Base-by-base conservation (phyloP, 2,113 vertebrate species). In the Loxodonta africana region DNA sequence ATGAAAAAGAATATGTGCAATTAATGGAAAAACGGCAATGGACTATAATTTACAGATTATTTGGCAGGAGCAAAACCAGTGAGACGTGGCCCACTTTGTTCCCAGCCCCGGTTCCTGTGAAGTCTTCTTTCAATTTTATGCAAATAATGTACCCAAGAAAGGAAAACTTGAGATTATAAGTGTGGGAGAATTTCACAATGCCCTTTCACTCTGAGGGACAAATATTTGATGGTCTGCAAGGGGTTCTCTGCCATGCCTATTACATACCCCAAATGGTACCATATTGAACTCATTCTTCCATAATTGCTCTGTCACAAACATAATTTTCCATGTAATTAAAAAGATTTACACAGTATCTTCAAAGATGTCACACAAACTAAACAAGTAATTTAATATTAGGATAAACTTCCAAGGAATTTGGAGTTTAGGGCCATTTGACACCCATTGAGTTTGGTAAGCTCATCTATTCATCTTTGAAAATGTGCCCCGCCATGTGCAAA, bases 1-100 rank as follows among this genome's bases (percentile, higher is more conserved):
- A 97, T 88, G 97, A 95, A 97, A 97, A 97, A 98, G 97, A 98
- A 98, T 98, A 96, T 98, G 96, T 98, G 97, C 95, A 98, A 98
- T 98, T 98, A 98, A 98, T 98, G 98, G 89, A 88, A 95, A 98
- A 95, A 88, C 83, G 6, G 96, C 97, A n/a, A n/a, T 83, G 97
- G 97, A 90, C 98, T 98, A 94, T 98, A 98, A 98, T 98, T 98
- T 98, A 96, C 97, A 95, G 97, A 98, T 98, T 94, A 98, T 97
- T 98, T 98, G 98, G 98, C 98, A 98, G 95, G 89, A 85, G 95
- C 91, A 44, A 77, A 84, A 67, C 53, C 71, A 91, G 88, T 46
- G 97, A 98, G 97, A 95, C 96, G 76, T 85, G 95, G 96, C 94
- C 95, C 92, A 69, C 69, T 98, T 92, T 97, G 96, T 97, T 97